phyloP scores from a whole-genome alignment of 2,113 vertebrate genomes.

The Cottus gobio region DNA sequence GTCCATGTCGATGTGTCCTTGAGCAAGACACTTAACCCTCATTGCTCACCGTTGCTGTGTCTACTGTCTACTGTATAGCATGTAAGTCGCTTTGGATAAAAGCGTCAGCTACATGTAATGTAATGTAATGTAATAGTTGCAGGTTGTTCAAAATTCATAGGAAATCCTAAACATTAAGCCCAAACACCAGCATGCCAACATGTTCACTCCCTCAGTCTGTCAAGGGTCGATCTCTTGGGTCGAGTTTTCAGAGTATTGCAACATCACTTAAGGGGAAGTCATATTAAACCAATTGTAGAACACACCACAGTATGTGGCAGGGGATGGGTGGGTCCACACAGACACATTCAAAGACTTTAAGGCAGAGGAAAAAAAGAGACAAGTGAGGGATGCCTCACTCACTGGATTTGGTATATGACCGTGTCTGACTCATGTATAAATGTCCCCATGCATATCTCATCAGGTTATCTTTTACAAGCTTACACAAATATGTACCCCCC shows the following conservation, averaged over 20 bases:
- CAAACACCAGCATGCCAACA: background rate
- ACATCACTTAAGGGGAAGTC: background rate
- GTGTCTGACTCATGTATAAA: background rate
- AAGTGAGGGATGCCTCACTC: background rate
- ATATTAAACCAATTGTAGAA: background rate
- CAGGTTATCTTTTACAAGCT: background rate
- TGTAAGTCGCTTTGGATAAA: too few relatives aligned
- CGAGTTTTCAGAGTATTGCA: background rate
- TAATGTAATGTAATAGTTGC: too few relatives aligned
- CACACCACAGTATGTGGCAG: background rate
- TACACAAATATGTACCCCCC: background rate
- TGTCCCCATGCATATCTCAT: background rate
- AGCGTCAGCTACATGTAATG: too few relatives aligned
- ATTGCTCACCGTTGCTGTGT: too few relatives aligned
- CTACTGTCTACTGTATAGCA: too few relatives aligned
- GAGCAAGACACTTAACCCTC: too few relatives aligned
- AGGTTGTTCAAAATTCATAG: background rate
- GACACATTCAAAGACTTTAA: too few relatives aligned
- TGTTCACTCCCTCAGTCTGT: background rate
- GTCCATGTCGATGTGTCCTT: too few relatives aligned
- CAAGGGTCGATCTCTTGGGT: background rate
- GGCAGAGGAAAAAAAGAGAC: too few relatives aligned
- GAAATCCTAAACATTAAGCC: background rate
- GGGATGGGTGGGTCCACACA: conserved; percentile 1
- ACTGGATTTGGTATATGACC: background rate